Percentiles rank a stretch among this genome's conserved stretches.
phyloP scores from a whole-genome alignment of 2,797 vertebrate species.

The Heliangelus exortis region DNA sequence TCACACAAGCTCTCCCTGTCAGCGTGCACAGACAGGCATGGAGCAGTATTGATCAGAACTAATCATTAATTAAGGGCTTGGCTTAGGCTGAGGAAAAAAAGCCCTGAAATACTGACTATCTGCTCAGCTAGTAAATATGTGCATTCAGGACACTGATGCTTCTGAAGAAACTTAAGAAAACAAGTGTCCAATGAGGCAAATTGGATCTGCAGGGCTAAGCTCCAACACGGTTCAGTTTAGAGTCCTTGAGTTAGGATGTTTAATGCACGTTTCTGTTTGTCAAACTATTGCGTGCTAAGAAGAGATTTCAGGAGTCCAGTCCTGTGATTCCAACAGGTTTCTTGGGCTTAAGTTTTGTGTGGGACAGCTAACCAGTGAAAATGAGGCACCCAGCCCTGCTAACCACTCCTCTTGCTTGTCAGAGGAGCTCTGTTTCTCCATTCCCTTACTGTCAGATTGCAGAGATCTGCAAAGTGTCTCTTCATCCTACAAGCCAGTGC shows the following conservation, averaged over 20 bases:
- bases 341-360: neutral
- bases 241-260: neutral
- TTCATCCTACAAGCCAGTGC: neutral
- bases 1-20: neutral
- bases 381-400: neutral
- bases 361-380: neutral
- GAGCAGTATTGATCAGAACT: neutral
- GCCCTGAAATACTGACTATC: accelerated
- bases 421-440: neutral
- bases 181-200: neutral
- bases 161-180: neutral
- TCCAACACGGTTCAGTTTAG: neutral
- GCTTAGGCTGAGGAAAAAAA: neutral
- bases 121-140: neutral
- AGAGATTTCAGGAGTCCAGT: neutral
- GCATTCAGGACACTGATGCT: neutral
- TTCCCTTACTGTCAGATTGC: neutral
- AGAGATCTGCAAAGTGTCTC: neutral
- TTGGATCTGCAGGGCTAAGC: neutral
- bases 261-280: neutral
- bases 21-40: neutral
- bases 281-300: neutral
- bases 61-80: neutral
- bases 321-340: neutral
- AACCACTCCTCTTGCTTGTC: neutral